A percentile compares a stretch with the other conserved stretches of the same genome.
phyloP scores from a whole-genome alignment of 2,888 invertebrate genomes.

The Sarcophaga subvicina region DNA sequence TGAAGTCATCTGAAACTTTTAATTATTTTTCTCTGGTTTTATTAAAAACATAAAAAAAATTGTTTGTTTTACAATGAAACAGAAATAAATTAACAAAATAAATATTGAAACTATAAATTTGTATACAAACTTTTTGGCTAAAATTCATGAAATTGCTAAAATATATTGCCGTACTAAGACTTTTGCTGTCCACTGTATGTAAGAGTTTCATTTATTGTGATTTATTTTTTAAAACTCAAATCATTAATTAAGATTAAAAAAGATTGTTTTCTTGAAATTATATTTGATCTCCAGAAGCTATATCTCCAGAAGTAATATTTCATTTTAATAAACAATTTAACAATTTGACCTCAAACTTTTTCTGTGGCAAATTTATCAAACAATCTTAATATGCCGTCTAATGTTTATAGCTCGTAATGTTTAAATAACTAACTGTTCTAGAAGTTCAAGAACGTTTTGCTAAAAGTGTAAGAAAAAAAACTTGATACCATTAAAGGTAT shows the following conservation, averaged over 20 bases:
- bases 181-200: no score
- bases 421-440: slow-evolving; percentile 24
- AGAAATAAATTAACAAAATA: no score
- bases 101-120: no score
- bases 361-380: slow-evolving; percentile 9
- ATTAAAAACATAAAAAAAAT: no score
- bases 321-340: neutral
- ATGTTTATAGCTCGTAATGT: neutral
- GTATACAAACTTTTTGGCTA: no score
- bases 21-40: no score
- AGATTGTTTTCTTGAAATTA: neutral
- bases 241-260: neutral
- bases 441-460: slow-evolving; percentile 48
- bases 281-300: neutral
- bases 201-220: no score
- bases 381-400: slow-evolving; percentile 6
- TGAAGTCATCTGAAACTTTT: no score
- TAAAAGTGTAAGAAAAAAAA: neutral
- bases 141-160: no score
- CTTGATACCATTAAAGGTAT: slow-evolving; percentile 46
- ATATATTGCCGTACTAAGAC: no score
- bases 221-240: no score
- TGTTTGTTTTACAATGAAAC: no score
- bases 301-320: neutral
- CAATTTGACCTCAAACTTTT: neutral